phyloP scores from a whole-genome alignment of 2,797 vertebrate genomes.

The Carduelis carduelis region DNA sequence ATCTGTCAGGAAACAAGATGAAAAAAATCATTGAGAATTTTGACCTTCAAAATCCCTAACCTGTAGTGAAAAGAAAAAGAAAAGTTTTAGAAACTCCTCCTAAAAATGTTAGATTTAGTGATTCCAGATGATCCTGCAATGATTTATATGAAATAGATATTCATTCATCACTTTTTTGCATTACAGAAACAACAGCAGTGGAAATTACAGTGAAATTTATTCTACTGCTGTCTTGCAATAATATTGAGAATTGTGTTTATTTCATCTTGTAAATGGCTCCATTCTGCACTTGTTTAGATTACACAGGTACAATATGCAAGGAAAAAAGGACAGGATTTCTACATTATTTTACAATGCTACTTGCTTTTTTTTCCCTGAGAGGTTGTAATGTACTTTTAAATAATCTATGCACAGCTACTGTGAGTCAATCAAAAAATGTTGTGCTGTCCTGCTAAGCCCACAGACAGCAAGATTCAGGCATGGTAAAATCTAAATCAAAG shows the following conservation, averaged over 20 bases:
- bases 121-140: background rate
- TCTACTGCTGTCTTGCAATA: background rate
- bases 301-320: background rate
- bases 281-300: constrained; percentile 7
- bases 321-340: background rate
- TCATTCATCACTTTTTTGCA: background rate
- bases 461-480: constrained; percentile 43
- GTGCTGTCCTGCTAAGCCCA: constrained; percentile 5
- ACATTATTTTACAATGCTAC: background rate
- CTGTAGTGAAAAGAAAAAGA: background rate
- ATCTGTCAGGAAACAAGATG: background rate
- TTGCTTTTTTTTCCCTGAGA: background rate
- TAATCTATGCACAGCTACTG: constrained; percentile 44
- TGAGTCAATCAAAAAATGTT: constrained; percentile 50
- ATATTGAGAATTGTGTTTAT: constrained; percentile 18
- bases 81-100: background rate
- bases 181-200: constrained; percentile 10
- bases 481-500: constrained; percentile 67
- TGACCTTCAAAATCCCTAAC: background rate
- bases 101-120: background rate
- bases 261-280: constrained; percentile 6
- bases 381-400: constrained; percentile 27
- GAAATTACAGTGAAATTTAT: constrained; percentile 41
- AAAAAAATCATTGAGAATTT: background rate
- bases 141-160: background rate